phyloP scores from a whole-genome alignment of 2,888 invertebrate genomes.

The Choristoneura rosaceana region DNA sequence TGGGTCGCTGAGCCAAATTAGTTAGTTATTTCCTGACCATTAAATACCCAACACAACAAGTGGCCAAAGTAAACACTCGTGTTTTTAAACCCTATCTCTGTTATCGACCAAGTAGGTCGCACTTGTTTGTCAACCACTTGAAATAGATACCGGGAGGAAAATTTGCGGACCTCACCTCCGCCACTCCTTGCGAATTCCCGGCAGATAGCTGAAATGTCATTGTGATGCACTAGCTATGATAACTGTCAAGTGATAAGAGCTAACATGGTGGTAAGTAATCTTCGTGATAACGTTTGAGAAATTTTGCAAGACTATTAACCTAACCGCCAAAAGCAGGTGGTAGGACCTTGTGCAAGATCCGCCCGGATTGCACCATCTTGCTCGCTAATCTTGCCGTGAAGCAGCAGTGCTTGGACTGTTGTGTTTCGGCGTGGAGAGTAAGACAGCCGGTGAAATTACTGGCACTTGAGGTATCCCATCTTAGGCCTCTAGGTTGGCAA shows the following conservation, averaged over 20 bases:
- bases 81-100: neutral
- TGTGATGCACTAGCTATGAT: neutral
- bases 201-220: constrained; percentile 8
- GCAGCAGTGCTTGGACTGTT: too few species aligned
- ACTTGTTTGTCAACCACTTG: constrained; percentile 21
- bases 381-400: too few species aligned
- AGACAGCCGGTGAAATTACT: too few species aligned
- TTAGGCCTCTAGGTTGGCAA: too few species aligned
- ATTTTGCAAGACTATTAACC: too few species aligned
- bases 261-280: neutral
- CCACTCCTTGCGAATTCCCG: constrained; percentile 19
- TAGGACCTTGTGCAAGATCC: too few species aligned
- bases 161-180: constrained; percentile 29
- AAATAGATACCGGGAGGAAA: constrained; percentile 21
- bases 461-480: too few species aligned
- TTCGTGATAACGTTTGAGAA: neutral
- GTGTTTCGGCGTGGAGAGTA: too few species aligned
- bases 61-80: neutral
- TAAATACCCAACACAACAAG: neutral
- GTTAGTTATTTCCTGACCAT: neutral
- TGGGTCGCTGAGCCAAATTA: too few species aligned
- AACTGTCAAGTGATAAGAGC: constrained; percentile 1
- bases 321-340: too few species aligned
- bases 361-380: too few species aligned
- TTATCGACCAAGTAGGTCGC: constrained; percentile 1